A percentile compares a stretch with the other conserved stretches of the same genome.
Evolutionary conservation across 2,797 vertebrate species (phyloP).

Genomic region (Scarus forsteni): DNA sequence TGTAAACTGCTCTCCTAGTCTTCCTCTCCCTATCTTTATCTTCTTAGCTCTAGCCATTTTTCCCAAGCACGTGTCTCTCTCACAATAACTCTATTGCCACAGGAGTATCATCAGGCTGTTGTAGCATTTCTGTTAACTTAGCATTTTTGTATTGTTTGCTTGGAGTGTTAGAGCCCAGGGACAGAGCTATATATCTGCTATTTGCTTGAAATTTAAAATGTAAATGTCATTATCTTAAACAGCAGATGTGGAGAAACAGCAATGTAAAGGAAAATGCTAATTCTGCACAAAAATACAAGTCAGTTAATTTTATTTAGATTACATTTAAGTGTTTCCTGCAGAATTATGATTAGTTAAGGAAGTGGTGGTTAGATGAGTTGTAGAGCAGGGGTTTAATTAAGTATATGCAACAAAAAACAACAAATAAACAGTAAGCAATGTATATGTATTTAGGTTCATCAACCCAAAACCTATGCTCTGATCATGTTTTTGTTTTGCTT

Average conservation of each 20-base stretch:
- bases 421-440: no score
- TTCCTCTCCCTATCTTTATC: slow-evolving; percentile 48
- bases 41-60: slow-evolving; percentile 43
- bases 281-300: neutral
- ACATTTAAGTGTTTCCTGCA: neutral
- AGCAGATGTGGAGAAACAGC: slow-evolving; percentile 12
- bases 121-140: slow-evolving; percentile 38
- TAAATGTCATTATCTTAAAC: slow-evolving; percentile 29
- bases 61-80: slow-evolving; percentile 35
- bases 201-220: slow-evolving; percentile 18
- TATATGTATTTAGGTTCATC: no score
- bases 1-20: slow-evolving; percentile 56
- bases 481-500: no score
- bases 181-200: slow-evolving; percentile 14
- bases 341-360: no score
- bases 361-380: no score
- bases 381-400: no score
- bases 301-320: slow-evolving; percentile 8
- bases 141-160: slow-evolving; percentile 49
- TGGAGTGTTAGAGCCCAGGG: slow-evolving; percentile 20
- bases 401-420: no score
- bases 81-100: slow-evolving; percentile 36
- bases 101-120: slow-evolving; percentile 30
- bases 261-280: slow-evolving; percentile 9
- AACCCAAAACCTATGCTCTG: no score